Evolutionary conservation across 2,113 vertebrate genomes (phyloP).

Genomic region (Chitala chitala): DNA sequence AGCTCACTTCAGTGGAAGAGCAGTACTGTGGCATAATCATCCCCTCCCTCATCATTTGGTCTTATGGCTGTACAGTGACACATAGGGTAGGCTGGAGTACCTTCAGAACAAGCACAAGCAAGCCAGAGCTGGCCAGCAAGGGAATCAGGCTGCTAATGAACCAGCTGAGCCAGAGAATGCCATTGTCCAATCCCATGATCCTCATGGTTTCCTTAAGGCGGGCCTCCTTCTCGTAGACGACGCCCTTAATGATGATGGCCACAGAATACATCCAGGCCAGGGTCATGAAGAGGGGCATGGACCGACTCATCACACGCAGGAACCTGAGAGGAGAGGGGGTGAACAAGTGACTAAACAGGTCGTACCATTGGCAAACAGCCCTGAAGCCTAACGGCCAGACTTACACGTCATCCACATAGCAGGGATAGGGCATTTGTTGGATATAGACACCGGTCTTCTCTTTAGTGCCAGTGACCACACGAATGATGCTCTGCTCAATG

Average conservation of each 20-base stretch:
- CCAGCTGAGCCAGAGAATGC: constrained; percentile 95
- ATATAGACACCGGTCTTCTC: constrained; percentile 88
- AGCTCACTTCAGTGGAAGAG: not conserved
- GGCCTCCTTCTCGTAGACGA: constrained; percentile 96
- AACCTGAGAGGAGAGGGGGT: constrained; percentile 63
- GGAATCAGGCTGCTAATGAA: constrained; percentile 92
- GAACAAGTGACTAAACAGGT: not conserved
- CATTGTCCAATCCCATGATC: constrained; percentile 90
- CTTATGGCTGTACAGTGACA: not conserved
- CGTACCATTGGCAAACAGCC: too few species aligned
- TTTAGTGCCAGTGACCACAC: constrained; percentile 75
- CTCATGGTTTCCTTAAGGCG: constrained; percentile 96
- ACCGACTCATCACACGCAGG: constrained; percentile 88
- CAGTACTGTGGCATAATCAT: too few species aligned
- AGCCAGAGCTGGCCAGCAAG: constrained; percentile 80
- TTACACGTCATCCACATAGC: constrained; percentile 95
- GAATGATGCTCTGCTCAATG: constrained; percentile 86
- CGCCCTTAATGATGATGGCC: constrained; percentile 91
- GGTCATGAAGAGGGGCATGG: constrained; percentile 97
- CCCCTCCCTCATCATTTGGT: not conserved
- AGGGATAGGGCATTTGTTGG: constrained; percentile 98
- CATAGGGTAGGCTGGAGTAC: constrained; percentile 53
- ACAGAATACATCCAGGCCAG: constrained; percentile 98
- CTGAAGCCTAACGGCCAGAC: constrained; percentile 35
- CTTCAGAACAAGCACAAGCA: constrained; percentile 89